phyloP scores from a whole-genome alignment of 1,140 invertebrate species.

The Helicoverpa armigera region DNA sequence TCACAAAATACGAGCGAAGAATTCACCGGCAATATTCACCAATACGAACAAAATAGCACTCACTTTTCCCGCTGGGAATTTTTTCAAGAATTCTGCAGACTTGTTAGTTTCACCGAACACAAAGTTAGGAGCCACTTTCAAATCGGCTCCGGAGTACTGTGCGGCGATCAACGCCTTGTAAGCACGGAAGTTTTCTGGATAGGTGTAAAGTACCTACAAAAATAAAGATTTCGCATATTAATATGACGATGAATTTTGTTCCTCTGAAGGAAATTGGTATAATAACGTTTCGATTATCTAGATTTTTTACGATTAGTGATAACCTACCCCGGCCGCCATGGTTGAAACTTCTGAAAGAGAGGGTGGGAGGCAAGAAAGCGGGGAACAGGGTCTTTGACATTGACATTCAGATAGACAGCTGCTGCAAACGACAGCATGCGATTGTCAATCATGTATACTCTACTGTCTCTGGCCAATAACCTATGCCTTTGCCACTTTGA shows the following conservation, averaged over 20 bases:
- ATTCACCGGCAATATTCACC: not conserved
- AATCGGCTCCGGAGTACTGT: slow-evolving; percentile 95
- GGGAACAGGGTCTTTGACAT: slow-evolving; percentile 60
- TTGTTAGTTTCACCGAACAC: slow-evolving; percentile 98
- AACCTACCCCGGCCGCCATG: slow-evolving; percentile 86
- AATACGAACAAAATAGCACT: slow-evolving; percentile 63
- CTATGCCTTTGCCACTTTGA: too few species aligned
- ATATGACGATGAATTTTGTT: slow-evolving; percentile 43
- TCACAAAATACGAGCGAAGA: slow-evolving; percentile 48
- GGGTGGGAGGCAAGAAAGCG: slow-evolving; percentile 48
- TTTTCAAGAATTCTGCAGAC: slow-evolving; percentile 93
- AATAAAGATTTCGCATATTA: slow-evolving; percentile 74
- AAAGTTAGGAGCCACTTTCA: slow-evolving; percentile 95
- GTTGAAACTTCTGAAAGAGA: slow-evolving; percentile 78
- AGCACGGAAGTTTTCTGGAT: slow-evolving; percentile 97
- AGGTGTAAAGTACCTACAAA: slow-evolving; percentile 97
- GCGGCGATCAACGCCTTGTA: slow-evolving; percentile 98
- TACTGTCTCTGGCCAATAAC: not conserved
- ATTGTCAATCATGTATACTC: not conserved
- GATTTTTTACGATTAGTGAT: slow-evolving; percentile 69
- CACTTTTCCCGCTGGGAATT: slow-evolving; percentile 98
- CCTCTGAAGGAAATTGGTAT: slow-evolving; percentile 50
- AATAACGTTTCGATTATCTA: slow-evolving; percentile 60
- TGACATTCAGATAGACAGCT: slow-evolving; percentile 47
- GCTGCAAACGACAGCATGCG: not conserved